phyloP scores from a whole-genome alignment of 2,888 invertebrate species.

The Geotrupes spiniger region DNA sequence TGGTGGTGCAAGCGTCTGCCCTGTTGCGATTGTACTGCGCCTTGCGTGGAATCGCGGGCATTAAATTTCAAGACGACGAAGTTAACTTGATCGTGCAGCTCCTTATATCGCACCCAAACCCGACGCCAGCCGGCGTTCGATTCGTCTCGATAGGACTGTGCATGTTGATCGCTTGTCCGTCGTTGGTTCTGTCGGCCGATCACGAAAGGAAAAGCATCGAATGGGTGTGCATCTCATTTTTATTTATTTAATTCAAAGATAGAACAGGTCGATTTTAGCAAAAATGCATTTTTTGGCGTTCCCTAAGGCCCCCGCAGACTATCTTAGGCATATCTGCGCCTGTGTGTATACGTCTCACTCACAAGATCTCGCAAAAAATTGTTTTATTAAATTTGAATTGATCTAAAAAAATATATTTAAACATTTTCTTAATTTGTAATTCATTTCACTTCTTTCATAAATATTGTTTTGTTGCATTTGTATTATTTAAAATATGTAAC shows the following conservation, averaged over 20 bases:
- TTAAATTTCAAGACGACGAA: constrained; percentile 91
- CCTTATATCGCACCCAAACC: constrained; percentile 83
- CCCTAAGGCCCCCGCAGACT: no score
- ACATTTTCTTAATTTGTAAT: no score
- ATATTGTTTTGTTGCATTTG: not conserved
- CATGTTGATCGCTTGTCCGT: constrained; percentile 92
- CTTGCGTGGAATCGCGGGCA: constrained; percentile 85
- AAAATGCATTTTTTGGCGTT: no score
- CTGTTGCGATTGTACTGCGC: constrained; percentile 88
- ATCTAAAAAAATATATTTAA: no score
- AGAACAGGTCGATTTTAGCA: no score
- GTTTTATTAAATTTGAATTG: no score
- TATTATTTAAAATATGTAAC: not conserved
- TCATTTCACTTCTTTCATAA: not conserved
- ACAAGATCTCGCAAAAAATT: no score
- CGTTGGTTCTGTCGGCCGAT: constrained; percentile 66
- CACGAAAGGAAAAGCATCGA: constrained; percentile 85
- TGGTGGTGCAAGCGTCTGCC: constrained; percentile 85
- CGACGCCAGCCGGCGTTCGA: constrained; percentile 87
- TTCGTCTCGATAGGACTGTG: constrained; percentile 92
- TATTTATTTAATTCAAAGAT: no score
- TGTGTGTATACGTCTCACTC: no score
- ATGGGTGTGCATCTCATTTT: constrained; percentile 64
- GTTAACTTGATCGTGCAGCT: constrained; percentile 77
- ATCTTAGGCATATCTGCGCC: no score